A percentile compares a stretch with the other conserved stretches of the same genome.
Evolutionary conservation across 2,888 invertebrate genomes (phyloP).

Genomic region (Teleiodes luculella): DNA sequence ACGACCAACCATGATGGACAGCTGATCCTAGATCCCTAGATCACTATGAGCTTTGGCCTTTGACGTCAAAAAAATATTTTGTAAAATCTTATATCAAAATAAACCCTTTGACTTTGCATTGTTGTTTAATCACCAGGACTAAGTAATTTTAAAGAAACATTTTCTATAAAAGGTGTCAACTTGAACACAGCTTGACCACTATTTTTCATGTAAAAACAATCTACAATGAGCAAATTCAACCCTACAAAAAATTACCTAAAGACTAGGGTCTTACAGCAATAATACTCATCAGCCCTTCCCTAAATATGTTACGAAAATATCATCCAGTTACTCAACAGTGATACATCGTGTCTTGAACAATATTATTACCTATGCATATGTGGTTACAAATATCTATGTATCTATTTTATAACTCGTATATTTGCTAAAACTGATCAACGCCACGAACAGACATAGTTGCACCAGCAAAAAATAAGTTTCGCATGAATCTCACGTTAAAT

Average conservation of each 20-base stretch:
- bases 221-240: constrained; percentile 64
- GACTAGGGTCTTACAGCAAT: constrained; percentile 66
- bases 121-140: too few relatives aligned
- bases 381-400: background rate
- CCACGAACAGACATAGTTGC: background rate
- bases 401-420: background rate
- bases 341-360: constrained; percentile 1
- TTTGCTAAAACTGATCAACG: background rate
- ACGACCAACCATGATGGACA: too few relatives aligned
- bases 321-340: constrained; percentile 39
- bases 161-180: too few relatives aligned
- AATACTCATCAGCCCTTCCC: constrained; percentile 47
- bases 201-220: constrained; percentile 29
- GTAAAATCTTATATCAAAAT: too few relatives aligned
- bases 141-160: too few relatives aligned
- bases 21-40: too few relatives aligned
- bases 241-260: constrained; percentile 61
- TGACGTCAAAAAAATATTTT: too few relatives aligned
- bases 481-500: background rate
- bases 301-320: constrained; percentile 54
- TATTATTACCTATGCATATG: constrained; percentile 20
- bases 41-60: too few relatives aligned
- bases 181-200: too few relatives aligned
- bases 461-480: background rate
- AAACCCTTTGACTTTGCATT: too few relatives aligned